A percentile compares a stretch with the other conserved stretches of the same genome.
Evolutionary conservation across 1,140 invertebrate species (phyloP).

Genomic region (Kradibia gibbosae): DNA sequence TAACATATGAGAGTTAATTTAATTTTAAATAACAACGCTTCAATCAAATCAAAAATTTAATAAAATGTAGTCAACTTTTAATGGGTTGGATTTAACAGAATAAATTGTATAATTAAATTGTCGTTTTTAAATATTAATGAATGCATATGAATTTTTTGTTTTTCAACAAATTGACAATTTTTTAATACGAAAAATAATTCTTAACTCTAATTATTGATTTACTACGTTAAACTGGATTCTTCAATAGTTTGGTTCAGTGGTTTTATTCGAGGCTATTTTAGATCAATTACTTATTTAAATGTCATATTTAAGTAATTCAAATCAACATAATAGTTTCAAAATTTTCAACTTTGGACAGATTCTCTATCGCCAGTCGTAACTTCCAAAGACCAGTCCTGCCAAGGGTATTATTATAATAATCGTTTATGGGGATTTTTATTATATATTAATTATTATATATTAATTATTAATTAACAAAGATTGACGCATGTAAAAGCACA

Average conservation of each 20-base stretch:
- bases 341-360: constrained; percentile 54
- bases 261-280: constrained; percentile 28
- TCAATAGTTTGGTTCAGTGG: background rate
- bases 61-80: too few relatives aligned
- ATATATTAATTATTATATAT: constrained; percentile 52
- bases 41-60: constrained; percentile 1
- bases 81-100: too few relatives aligned
- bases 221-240: background rate
- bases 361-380: constrained; percentile 60
- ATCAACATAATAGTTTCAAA: constrained; percentile 17
- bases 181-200: too few relatives aligned
- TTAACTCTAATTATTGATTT: too few relatives aligned
- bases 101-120: too few relatives aligned
- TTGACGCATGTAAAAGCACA: constrained; percentile 33
- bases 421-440: constrained; percentile 54
- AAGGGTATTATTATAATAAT: constrained; percentile 49
- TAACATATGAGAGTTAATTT: background rate
- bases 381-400: constrained; percentile 59
- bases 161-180: too few relatives aligned
- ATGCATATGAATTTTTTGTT: too few relatives aligned
- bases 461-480: constrained; percentile 24
- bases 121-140: too few relatives aligned
- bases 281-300: constrained; percentile 17
- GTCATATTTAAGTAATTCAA: background rate
- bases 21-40: background rate